Conservation (phyloP, 2,113 vertebrate genomes). For the Micromys minutus region DNA sequence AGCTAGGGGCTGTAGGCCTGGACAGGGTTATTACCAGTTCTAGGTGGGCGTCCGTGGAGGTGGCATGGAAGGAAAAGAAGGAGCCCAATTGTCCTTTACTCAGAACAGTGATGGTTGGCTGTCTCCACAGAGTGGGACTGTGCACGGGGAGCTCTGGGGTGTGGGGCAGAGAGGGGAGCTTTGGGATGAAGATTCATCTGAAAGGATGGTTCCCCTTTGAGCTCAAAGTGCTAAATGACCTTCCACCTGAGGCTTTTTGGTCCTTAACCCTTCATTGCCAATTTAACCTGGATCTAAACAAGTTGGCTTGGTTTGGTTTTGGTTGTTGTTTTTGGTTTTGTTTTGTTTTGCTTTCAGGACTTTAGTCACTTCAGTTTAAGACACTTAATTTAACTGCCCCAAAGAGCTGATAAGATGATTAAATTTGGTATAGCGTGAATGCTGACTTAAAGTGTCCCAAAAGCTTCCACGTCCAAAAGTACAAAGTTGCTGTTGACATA, state of each 20-base stretch:
- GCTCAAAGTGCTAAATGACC: not conserved
- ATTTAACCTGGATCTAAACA: constrained; percentile 7
- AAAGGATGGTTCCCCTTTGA: not conserved
- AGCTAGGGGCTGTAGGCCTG: not conserved
- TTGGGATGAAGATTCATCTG: too few relatives aligned
- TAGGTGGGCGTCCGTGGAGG: not conserved
- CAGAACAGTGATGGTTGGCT: not conserved
- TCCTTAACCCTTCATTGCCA: not conserved
- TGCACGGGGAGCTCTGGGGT: not conserved
- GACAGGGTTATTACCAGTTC: not conserved
- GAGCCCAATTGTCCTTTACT: not conserved
- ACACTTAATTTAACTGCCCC: constrained; percentile 9
- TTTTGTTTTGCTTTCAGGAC: constrained; percentile 13
- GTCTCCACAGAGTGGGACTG: not conserved
- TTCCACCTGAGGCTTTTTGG: not conserved
- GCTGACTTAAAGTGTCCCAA: not conserved
- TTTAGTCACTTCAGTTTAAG: constrained; percentile 31
- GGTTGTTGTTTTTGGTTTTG: not conserved
- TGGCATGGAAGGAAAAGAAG: not conserved
- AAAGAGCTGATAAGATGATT: not conserved
- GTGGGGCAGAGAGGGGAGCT: not conserved
- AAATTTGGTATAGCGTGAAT: constrained; percentile 18
- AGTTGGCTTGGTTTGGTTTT: not conserved
- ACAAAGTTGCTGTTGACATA: not conserved
- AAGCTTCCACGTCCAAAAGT: not conserved